Evolutionary conservation across 2,888 invertebrate species (phyloP).

Genomic region (Volucella bombylans): DNA sequence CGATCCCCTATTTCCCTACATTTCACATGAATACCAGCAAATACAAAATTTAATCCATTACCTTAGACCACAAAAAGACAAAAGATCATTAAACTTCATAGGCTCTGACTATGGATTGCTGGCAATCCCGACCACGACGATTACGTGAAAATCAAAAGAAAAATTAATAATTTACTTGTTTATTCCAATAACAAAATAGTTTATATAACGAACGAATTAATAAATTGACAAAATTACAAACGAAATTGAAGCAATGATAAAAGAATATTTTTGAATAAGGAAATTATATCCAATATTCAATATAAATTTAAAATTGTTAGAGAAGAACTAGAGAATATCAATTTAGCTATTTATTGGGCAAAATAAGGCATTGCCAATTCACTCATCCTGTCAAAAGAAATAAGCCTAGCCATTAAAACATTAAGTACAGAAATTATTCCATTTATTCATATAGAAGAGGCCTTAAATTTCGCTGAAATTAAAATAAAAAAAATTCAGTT

Average conservation of each 20-base stretch:
- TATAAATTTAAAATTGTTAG: conserved; percentile 27
- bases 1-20: conserved; percentile 29
- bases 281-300: conserved; percentile 18
- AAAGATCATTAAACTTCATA: conserved; percentile 43
- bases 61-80: background rate
- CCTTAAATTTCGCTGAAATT: conserved; percentile 35
- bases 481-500: conserved; percentile 28
- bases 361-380: conserved; percentile 36
- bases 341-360: conserved; percentile 48
- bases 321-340: conserved; percentile 45
- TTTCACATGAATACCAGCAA: conserved; percentile 19
- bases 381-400: conserved; percentile 51
- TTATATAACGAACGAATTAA: conserved; percentile 26
- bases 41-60: conserved; percentile 14
- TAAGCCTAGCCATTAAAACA: conserved; percentile 27
- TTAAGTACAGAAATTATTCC: conserved; percentile 37
- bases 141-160: conserved; percentile 31
- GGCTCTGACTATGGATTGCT: conserved; percentile 21
- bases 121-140: background rate
- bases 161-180: conserved; percentile 32
- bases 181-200: conserved; percentile 12
- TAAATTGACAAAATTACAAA: conserved; percentile 36
- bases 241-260: conserved; percentile 16
- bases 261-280: conserved; percentile 6
- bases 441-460: conserved; percentile 50